phyloP scores from a whole-genome alignment of 2,888 invertebrate genomes.

The Rhimphoctona megacephalus region DNA sequence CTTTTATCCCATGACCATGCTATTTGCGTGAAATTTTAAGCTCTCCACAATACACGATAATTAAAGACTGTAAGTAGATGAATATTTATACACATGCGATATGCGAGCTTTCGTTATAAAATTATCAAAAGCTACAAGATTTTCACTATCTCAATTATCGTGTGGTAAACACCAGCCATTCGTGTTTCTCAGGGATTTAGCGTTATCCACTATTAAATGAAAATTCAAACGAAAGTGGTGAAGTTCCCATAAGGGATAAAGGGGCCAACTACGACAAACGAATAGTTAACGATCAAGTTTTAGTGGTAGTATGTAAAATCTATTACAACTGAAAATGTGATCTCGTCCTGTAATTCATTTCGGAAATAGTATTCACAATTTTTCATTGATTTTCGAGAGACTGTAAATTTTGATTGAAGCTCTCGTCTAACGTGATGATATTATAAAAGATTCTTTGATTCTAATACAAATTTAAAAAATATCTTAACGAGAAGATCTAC shows the following conservation, averaged over 20 bases:
- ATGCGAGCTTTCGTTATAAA: conserved; percentile 23
- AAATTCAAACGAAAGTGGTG: background rate
- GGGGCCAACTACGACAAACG: conserved; percentile 35
- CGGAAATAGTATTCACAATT: background rate
- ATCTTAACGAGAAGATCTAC: background rate
- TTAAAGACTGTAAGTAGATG: conserved; percentile 23
- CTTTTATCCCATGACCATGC: background rate
- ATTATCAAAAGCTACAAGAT: conserved; percentile 36
- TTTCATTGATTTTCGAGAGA: background rate
- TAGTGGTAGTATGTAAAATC: background rate
- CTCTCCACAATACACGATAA: conserved; percentile 16
- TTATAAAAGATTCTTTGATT: background rate
- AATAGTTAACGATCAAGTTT: conserved; percentile 7
- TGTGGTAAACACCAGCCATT: conserved; percentile 19
- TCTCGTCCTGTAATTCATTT: background rate
- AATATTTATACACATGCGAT: conserved; percentile 36
- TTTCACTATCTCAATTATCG: conserved; percentile 40
- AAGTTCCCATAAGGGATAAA: background rate
- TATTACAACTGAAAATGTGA: background rate
- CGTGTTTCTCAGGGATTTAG: background rate
- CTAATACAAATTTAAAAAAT: background rate
- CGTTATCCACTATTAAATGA: conserved; percentile 8
- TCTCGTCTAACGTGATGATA: background rate
- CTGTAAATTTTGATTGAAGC: background rate
- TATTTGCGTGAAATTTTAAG: conserved; percentile 44